Base-by-base conservation (phyloP, 2,888 invertebrate genomes). In the Eupithecia insigniata region DNA sequence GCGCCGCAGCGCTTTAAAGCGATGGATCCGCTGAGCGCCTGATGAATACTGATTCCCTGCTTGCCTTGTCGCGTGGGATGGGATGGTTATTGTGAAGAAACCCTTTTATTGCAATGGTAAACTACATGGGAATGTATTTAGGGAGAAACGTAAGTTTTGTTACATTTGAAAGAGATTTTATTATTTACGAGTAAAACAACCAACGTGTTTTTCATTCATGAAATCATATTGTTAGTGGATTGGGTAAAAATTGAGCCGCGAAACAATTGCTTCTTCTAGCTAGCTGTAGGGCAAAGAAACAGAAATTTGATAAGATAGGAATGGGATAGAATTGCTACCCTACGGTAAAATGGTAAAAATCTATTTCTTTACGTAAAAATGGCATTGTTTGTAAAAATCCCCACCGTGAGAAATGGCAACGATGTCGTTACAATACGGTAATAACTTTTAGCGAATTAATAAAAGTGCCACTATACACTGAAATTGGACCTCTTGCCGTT, bases 391-490 rank as follows among this genome's bases (percentile, higher is more conserved):
- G 71, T 67, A 70, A 67, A 72, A 75, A 70, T 64, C 70, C 75
- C 69, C 32, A 69, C 69, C 70, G 62, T 69, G 62, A 55, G 76
- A 71, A 79, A 75, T 75, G 62, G 70, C 76, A 75, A 73, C 75
- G 71, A 74, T 72, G 76, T 75, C 73, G 72, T 67, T 71, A 74
- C 76, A 79, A 79, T 70, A 69, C 73, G 62, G 67, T 68, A 62
- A 74, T 79, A 80, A 75, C 80, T 79, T 80, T 78, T 77, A 70
- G 70, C 75, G 74, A 78, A 81, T 83, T 85, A 82, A 83, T 84
- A 82, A 81, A 82, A 83, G 70, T 30, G n/a, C 32, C 61, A 78
- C 79, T 82, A 75, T 78, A 55, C 55, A 55, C 51, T 74, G 61
- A 80, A 83, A 83, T 71, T 78, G 79, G 46, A 83, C 84, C 79